These are phyloP conservation scores for Formica exsecta DNA, from an alignment of 1,140 invertebrate species.

Conservation along the genomic window DNA sequence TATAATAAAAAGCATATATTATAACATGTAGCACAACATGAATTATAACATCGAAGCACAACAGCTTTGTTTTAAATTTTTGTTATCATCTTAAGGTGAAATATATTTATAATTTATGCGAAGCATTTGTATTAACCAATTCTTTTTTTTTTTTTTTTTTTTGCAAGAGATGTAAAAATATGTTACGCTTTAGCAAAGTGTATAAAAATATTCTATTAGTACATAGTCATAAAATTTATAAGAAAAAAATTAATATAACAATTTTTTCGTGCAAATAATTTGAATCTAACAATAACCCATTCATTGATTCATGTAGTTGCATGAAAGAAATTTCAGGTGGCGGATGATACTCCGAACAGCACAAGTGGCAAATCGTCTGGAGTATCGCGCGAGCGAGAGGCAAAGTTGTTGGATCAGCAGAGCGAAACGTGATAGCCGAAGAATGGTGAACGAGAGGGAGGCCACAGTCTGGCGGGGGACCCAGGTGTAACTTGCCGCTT, in stretches of 20 bases:
- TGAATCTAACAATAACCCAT: neutral
- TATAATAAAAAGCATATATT: too few species aligned
- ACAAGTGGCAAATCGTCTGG: conserved; percentile 55
- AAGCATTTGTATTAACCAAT: too few species aligned
- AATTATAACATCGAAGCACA: too few species aligned
- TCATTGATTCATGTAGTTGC: neutral
- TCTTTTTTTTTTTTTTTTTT: too few species aligned
- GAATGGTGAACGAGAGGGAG: conserved; percentile 26
- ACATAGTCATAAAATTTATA: too few species aligned
- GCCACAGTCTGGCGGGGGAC: neutral
- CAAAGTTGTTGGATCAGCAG: conserved; percentile 36
- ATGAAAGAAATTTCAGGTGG: conserved; percentile 50
- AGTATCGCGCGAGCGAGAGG: conserved; percentile 43
- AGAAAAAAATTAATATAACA: neutral
- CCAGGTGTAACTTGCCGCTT: conserved; percentile 53
- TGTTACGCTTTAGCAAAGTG: too few species aligned
- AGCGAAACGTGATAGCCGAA: conserved; percentile 46
- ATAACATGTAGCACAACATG: too few species aligned
- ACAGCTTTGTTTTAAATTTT: too few species aligned
- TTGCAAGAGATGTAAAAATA: too few species aligned
- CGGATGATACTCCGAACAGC: conserved; percentile 34
- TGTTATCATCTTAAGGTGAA: too few species aligned
- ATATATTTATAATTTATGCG: too few species aligned
- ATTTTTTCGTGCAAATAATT: neutral
- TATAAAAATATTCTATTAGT: too few species aligned